Evolutionary conservation across 2,113 vertebrate genomes (phyloP).

Genomic region (Hydrolagus affinis): DNA sequence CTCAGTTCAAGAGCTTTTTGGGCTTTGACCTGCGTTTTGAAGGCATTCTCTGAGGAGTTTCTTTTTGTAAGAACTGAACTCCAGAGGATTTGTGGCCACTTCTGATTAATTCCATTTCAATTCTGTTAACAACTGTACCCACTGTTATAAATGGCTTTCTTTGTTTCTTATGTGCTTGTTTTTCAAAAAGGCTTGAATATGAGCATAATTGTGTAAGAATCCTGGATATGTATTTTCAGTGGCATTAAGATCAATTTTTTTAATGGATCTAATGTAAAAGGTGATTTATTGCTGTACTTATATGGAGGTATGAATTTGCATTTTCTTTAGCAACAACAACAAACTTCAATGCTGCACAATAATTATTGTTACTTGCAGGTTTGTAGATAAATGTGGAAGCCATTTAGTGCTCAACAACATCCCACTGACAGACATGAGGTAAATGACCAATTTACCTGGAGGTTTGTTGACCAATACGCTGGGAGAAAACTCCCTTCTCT

Average conservation of each 20-base stretch:
- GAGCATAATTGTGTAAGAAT: slow-evolving; percentile 1
- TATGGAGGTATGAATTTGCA: too few species aligned
- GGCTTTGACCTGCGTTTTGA: slow-evolving; percentile 29
- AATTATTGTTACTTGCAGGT: too few species aligned
- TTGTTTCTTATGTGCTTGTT: slow-evolving; percentile 70
- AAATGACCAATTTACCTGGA: too few species aligned
- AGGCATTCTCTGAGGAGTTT: slow-evolving; percentile 53
- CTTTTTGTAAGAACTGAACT: slow-evolving; percentile 71
- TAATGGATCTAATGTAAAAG: not conserved
- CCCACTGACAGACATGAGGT: too few species aligned
- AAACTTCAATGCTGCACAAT: too few species aligned
- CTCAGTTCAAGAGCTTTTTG: slow-evolving; percentile 26
- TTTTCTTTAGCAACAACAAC: too few species aligned
- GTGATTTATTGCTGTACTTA: not conserved
- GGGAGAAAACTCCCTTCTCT: too few species aligned
- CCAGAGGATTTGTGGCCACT: slow-evolving; percentile 77
- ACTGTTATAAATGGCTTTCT: slow-evolving; percentile 67
- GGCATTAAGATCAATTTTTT: not conserved
- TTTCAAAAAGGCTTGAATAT: slow-evolving; percentile 43
- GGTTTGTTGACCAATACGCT: too few species aligned
- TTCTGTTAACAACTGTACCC: slow-evolving; percentile 65
- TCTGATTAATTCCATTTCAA: slow-evolving; percentile 77
- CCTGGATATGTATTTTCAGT: not conserved
- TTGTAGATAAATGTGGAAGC: too few species aligned
- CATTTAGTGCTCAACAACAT: too few species aligned